Conservation (phyloP, 2,888 invertebrate genomes). For the Furcula furcula region DNA sequence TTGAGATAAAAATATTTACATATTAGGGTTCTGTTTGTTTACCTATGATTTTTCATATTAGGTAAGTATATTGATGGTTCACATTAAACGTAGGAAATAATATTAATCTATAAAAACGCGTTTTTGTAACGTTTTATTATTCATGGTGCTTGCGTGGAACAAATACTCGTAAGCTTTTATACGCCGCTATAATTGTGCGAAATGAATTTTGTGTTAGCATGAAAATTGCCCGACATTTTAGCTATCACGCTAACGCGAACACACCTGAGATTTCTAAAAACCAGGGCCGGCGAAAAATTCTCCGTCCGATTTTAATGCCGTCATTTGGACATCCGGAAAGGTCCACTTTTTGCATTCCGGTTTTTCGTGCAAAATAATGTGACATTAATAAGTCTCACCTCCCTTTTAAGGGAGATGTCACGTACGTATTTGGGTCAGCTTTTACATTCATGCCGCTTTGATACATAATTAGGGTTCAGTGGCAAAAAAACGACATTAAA, state of each 20-base stretch:
- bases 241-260: constrained; percentile 22
- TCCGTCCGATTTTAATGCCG: constrained; percentile 55
- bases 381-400: constrained; percentile 66
- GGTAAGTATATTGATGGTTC: constrained; percentile 14
- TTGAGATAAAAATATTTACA: constrained; percentile 21
- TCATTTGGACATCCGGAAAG: constrained; percentile 61
- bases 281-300: constrained; percentile 34
- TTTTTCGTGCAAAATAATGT: constrained; percentile 61
- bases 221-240: constrained; percentile 26
- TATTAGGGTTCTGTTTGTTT: constrained; percentile 8
- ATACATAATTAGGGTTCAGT: constrained; percentile 40
- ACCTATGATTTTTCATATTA: constrained; percentile 19
- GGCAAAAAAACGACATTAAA: constrained; percentile 28
- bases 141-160: not conserved
- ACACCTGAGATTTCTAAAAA: constrained; percentile 40
- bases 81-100: constrained; percentile 7
- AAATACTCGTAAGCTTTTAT: constrained; percentile 1
- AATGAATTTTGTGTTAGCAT: constrained; percentile 6
- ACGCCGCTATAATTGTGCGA: constrained; percentile 3
- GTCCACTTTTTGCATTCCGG: constrained; percentile 55
- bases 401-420: constrained; percentile 53
- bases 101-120: constrained; percentile 2
- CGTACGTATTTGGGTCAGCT: constrained; percentile 52
- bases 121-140: constrained; percentile 10
- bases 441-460: constrained; percentile 42